Base-by-base conservation (phyloP, 2,888 invertebrate genomes). In the Zele albiditarsus region DNA sequence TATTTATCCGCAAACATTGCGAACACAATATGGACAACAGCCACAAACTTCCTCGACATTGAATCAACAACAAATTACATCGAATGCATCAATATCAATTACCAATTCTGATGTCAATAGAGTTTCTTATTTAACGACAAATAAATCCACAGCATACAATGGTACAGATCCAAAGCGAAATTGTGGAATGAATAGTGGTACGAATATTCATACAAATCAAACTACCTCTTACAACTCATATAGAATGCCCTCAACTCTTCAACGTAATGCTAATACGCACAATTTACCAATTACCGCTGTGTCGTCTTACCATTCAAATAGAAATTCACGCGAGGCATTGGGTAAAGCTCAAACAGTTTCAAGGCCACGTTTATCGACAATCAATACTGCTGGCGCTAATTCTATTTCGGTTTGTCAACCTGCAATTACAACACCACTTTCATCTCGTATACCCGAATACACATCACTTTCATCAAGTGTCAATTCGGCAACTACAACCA, bases 221-320 rank as follows among this genome's bases (percentile, higher is more conserved):
- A 68, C 75, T 0, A 75, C 80, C 0, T 78, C 83, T 4, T 87
- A 86, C 62, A 78, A 77, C n/a, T 72, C 83, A n/a, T 86, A 85
- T 73, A 80, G 84, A 58, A 77, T 83, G 33, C 58, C 81, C n/a
- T 53, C 83, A 46, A 69, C 83, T 20, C 79, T 81, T 28, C 86
- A 84, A 71, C 81, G 84, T 27, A 80, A 74, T 62, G 72, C 81
- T 38, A 89, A 88, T 27, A 90, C 90, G 65, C 91, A 91, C 84
- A 91, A 91, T 81, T 84, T 91, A 71, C 91, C 91, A 27, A 91
- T 91, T 1, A 91, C 91, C 58, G 91, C 90, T n/a, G 84, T 91
- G 25, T 90, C 91, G 33, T 89, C 89, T 57, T 91, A 91, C 80
- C 90, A 91, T 86, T 88, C 90, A 80, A 90, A 87, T 83, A 86